Base-by-base conservation (phyloP, 2,113 vertebrate genomes). In the Melanerpes formicivorus region DNA sequence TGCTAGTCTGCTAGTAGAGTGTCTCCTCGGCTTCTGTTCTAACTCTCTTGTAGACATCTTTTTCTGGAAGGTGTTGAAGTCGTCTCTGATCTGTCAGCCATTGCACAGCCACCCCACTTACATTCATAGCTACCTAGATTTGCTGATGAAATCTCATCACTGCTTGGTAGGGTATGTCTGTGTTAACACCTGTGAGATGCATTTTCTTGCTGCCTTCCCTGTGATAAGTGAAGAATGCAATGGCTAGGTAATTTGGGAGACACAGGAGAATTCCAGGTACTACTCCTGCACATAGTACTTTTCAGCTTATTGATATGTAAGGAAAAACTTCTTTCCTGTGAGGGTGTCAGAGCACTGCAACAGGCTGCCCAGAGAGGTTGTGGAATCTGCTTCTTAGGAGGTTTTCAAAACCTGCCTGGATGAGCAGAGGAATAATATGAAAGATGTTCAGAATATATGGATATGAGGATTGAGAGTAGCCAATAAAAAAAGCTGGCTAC, bases 21-120 rank as follows among this genome's bases (percentile, higher is more conserved):
- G 84, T 75, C 75, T 84, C 63, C 65, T 90, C 63, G 29, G 78
- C 52, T 92, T 70, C 87, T 89, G 32, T 76, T 46, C 84, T 37
- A 70, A 34, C 52, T 80, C 7, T 21, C 42, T 52, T 62, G 5
- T 34, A 94, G 80, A 87, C 55, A 59, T 81, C 77, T 84, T 90
- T 84, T 94, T 93, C 59, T 73, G 56, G 64, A 94, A 94, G 55
- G 79, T 66, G 78, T 29, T 66, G 70, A 96, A 82, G 82, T 90
- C 34, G 55, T 40, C 46, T 86, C 3, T 0, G 4, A 84, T 62
- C 77, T 87, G 46, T 84, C 80, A 87, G 84, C 78, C 71, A 50
- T 18, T 63, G 46, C 62, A 69, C 5, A 75, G 55, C 13, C 64
- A 84, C 71, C 42, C 59, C 25, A 21, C 54, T 76, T 44, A 67